phyloP scores from a whole-genome alignment of 23 tunicate genomes.

The Pegea sp. region DNA sequence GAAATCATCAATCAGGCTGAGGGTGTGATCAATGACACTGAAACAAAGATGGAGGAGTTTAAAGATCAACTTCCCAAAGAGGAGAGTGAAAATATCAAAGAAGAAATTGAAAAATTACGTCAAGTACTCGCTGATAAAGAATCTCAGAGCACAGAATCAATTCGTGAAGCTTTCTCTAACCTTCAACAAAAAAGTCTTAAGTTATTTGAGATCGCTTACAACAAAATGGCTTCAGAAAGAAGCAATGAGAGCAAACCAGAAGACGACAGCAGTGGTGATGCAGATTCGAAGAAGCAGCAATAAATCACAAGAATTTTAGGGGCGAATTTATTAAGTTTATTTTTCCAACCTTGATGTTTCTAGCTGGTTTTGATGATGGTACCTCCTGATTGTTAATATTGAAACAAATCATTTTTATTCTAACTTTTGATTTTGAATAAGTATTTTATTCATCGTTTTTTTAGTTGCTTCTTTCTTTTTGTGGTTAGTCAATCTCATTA shows the following conservation, averaged over 20 bases:
- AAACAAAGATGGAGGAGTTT: constrained; percentile 87
- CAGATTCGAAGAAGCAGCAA: no score
- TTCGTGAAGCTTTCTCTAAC: constrained; percentile 45
- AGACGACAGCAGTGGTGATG: no score
- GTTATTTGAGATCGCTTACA: constrained; percentile 94
- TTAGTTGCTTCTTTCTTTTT: no score
- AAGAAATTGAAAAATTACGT: constrained; percentile 49
- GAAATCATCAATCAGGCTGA: constrained; percentile 64
- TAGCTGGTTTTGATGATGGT: no score
- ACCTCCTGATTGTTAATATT: no score
- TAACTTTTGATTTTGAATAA: no score
- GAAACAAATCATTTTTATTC: no score
- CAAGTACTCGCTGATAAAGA: constrained; percentile 71
- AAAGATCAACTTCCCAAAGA: constrained; percentile 95
- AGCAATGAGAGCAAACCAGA: background rate
- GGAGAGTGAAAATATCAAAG: constrained; percentile 68
- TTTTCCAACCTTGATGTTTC: no score
- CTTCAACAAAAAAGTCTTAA: constrained; percentile 80
- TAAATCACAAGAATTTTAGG: no score
- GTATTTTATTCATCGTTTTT: no score
- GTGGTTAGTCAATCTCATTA: no score
- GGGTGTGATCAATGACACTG: constrained; percentile 80
- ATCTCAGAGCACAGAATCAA: constrained; percentile 33
- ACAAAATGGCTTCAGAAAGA: constrained; percentile 79
- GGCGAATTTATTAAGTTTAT: no score